Evolutionary conservation across 35 echinoderm and acorn worm genomes (phyloP).

Genomic region (Holothuria glaberrima): DNA sequence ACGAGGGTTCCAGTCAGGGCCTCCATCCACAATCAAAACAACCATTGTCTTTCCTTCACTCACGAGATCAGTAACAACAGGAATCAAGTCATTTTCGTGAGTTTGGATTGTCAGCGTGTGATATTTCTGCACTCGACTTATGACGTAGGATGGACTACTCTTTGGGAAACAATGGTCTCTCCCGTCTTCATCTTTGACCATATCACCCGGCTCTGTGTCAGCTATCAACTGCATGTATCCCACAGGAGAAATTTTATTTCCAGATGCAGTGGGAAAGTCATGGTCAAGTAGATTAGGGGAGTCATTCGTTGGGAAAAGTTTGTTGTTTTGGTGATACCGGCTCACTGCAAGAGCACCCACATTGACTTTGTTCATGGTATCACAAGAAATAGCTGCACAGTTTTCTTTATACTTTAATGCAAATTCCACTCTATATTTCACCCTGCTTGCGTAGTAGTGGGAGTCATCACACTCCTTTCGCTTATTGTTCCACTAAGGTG

Average conservation of each 20-base stretch:
- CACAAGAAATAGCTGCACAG: constrained; percentile 47
- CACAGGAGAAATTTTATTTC: constrained; percentile 47
- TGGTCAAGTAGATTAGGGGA: constrained; percentile 60
- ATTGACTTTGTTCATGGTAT: constrained; percentile 72
- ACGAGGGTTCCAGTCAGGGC: constrained; percentile 37
- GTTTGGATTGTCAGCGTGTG: constrained; percentile 18
- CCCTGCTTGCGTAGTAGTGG: constrained; percentile 40
- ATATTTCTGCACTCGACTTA: constrained; percentile 2
- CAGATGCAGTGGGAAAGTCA: constrained; percentile 62
- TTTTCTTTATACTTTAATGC: constrained; percentile 32
- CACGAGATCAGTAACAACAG: neutral
- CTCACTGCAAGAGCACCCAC: constrained; percentile 55
- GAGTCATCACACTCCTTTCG: constrained; percentile 40
- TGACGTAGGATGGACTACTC: constrained; percentile 1
- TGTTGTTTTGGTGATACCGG: constrained; percentile 46
- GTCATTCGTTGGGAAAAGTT: constrained; percentile 39
- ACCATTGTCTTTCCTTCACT: constrained; percentile 27
- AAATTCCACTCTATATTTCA: constrained; percentile 63
- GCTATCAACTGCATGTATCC: constrained; percentile 65
- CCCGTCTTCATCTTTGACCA: neutral
- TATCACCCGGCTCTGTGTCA: neutral
- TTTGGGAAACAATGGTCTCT: neutral
- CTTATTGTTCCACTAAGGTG: constrained; percentile 32
- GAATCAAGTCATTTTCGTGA: constrained; percentile 22
- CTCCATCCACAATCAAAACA: constrained; percentile 37